These are phyloP conservation scores for Thermophis baileyi DNA, from an alignment of 2,113 vertebrate species.

Conservation along the genomic window DNA sequence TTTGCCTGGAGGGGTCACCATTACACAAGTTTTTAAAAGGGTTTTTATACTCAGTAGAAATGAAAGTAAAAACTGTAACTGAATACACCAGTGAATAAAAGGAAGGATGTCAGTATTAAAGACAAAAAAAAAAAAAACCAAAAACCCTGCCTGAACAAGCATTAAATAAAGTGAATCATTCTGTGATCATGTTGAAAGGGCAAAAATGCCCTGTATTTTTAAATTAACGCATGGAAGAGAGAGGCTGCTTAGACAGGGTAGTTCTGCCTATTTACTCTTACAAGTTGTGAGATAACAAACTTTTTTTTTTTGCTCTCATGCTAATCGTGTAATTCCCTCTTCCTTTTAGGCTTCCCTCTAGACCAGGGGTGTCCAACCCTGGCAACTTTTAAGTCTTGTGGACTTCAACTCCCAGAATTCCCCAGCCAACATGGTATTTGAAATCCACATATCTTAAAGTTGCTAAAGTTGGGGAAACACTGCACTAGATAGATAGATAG, in stretches of 20 bases:
- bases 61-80: background rate
- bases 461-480: background rate
- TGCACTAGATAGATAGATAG: too few species aligned
- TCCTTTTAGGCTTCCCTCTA: background rate
- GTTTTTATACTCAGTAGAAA: background rate
- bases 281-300: background rate
- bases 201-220: background rate
- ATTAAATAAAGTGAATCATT: background rate
- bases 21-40: background rate
- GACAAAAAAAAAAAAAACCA: too few species aligned
- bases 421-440: background rate
- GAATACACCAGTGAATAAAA: background rate
- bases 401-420: too few species aligned
- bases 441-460: background rate
- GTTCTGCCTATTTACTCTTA: background rate
- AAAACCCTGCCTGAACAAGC: background rate
- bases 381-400: background rate
- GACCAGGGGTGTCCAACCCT: background rate
- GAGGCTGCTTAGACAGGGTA: background rate
- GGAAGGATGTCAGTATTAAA: background rate
- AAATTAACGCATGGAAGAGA: background rate
- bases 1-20: slow-evolving; percentile 19
- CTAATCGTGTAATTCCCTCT: background rate
- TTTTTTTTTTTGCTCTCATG: background rate
- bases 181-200: background rate